Percentiles rank a stretch among this genome's conserved stretches.
These are phyloP conservation scores for Netelia fuscicornis DNA, from an alignment of 2,888 invertebrate genomes.

Conservation along the genomic window DNA sequence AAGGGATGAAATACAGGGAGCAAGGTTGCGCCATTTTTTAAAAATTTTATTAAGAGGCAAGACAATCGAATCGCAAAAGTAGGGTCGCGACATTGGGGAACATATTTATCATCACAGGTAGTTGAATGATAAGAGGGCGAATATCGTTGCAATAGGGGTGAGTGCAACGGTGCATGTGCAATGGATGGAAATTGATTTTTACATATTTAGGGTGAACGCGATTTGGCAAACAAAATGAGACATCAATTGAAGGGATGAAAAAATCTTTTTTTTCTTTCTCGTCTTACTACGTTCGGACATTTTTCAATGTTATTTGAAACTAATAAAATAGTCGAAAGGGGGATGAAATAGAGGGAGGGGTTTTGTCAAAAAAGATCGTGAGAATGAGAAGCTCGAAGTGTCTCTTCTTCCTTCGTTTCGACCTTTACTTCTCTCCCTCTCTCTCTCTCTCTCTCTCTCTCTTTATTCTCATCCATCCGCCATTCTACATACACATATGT, in stretches of 20 bases:
- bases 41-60: background rate
- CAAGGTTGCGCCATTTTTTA: no score
- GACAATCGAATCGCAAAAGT: no score
- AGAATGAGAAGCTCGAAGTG: conserved; percentile 12
- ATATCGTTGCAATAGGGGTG: background rate
- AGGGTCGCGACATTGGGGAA: no score
- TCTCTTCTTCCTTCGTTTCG: conserved; percentile 11
- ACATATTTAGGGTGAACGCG: conserved; percentile 65
- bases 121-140: background rate
- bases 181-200: conserved; percentile 72
- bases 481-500: background rate
- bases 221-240: conserved; percentile 7
- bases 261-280: background rate
- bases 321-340: background rate
- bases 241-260: background rate
- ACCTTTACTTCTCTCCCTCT: background rate
- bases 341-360: background rate
- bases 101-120: no score
- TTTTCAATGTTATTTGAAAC: background rate
- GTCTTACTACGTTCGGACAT: background rate
- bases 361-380: conserved; percentile 2
- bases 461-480: background rate
- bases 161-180: background rate
- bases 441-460: background rate
- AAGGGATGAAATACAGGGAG: background rate